Percentiles rank a stretch among this genome's conserved stretches.
Evolutionary conservation across 2,888 invertebrate genomes (phyloP).

Genomic region (Cosmia trapezina): DNA sequence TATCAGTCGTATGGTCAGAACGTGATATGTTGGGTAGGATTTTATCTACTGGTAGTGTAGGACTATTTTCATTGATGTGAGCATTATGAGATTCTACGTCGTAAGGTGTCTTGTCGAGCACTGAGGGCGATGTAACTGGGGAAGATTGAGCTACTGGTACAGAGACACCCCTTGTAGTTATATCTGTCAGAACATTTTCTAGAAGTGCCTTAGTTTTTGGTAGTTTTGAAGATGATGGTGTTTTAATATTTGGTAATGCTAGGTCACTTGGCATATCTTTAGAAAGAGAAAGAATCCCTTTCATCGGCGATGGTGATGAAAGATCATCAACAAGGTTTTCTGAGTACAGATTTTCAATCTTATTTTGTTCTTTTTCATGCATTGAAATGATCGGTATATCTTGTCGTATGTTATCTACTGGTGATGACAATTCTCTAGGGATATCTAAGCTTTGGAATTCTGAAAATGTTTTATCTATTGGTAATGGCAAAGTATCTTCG

Average conservation of each 20-base stretch:
- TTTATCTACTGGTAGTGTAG: background rate
- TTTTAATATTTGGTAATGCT: background rate
- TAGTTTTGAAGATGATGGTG: background rate
- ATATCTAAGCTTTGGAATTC: background rate
- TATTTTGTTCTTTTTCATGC: no score
- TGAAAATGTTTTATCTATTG: background rate
- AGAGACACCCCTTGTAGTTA: background rate
- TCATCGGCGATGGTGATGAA: no score
- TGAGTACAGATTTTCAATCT: no score
- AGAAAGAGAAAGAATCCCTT: no score
- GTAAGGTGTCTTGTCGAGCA: background rate
- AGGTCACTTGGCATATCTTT: no score
- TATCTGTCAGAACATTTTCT: constrained; percentile 10
- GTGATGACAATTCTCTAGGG: no score
- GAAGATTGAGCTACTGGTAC: no score
- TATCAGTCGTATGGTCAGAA: background rate
- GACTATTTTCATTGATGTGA: no score
- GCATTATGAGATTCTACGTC: background rate
- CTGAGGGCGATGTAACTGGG: no score
- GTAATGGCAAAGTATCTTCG: background rate
- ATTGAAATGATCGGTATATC: background rate
- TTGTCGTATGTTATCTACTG: background rate
- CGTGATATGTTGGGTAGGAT: background rate
- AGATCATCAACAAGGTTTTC: no score
- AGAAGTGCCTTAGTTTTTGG: constrained; percentile 8